Conservation (phyloP, 1,140 invertebrate species). For the Belonocnema kinseyi region DNA sequence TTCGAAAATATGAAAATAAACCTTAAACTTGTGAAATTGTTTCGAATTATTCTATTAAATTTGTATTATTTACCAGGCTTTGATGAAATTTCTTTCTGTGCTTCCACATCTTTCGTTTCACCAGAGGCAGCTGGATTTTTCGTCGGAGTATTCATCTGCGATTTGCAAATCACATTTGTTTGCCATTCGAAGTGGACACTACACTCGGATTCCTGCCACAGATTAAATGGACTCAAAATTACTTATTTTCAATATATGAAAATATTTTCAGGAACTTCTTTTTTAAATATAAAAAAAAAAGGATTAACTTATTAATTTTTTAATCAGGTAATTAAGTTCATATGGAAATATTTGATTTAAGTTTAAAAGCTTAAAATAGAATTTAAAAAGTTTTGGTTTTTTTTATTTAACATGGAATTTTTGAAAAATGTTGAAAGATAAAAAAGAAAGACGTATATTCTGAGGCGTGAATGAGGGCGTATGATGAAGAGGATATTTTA, state of each 20-base stretch:
- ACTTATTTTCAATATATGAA: neutral
- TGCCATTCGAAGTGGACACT: conserved; percentile 54
- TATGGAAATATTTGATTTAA: too few relatives aligned
- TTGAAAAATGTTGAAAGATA: too few relatives aligned
- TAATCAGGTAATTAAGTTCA: too few relatives aligned
- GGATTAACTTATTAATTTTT: neutral
- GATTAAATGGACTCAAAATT: neutral
- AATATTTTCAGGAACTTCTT: neutral
- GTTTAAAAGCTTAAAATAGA: too few relatives aligned
- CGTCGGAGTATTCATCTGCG: neutral
- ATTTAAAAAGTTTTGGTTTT: too few relatives aligned
- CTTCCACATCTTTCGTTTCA: conserved; percentile 1
- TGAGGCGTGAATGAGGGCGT: too few relatives aligned
- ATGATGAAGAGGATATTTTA: too few relatives aligned
- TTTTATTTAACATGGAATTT: too few relatives aligned
- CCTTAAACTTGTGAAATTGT: too few relatives aligned
- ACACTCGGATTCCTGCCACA: conserved; percentile 39
- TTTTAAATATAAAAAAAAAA: neutral
- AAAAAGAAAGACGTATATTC: too few relatives aligned
- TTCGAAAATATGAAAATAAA: too few relatives aligned
- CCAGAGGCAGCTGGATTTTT: neutral
- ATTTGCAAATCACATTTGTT: conserved; percentile 50
- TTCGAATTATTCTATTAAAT: too few relatives aligned
- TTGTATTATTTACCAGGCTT: conserved; percentile 41
- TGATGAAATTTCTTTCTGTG: conserved; percentile 23